phyloP scores from a whole-genome alignment of 1,140 invertebrate species.

The Drosophila bocki region DNA sequence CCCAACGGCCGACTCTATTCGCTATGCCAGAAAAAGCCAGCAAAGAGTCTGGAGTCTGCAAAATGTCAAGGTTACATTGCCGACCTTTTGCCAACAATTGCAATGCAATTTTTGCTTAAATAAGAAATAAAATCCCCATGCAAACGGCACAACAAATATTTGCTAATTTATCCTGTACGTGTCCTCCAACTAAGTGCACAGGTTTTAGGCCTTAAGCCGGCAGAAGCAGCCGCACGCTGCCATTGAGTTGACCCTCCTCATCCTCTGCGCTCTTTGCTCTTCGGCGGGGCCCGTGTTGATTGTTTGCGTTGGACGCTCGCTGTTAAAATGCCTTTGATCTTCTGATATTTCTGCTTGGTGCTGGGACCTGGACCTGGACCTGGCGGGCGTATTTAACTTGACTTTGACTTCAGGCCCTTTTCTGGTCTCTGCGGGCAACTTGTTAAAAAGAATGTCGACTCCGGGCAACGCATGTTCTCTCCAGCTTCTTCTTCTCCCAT shows the following conservation, averaged over 20 bases:
- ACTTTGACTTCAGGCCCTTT: conserved; percentile 66
- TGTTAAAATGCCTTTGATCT: conserved; percentile 84
- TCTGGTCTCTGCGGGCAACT: conserved; percentile 65
- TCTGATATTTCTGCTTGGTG: conserved; percentile 71
- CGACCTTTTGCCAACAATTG: conserved; percentile 80
- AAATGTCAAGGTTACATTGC: conserved; percentile 75
- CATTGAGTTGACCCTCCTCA: conserved; percentile 52
- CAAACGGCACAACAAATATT: conserved; percentile 73
- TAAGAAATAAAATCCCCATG: conserved; percentile 77
- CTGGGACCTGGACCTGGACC: conserved; percentile 24
- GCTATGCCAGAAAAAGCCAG: conserved; percentile 4
- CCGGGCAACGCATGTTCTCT: conserved; percentile 70
- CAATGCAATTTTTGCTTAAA: conserved; percentile 84
- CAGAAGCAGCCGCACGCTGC: conserved; percentile 27
- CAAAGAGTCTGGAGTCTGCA: conserved; percentile 20
- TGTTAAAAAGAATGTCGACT: conserved; percentile 83
- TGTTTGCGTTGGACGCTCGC: conserved; percentile 80
- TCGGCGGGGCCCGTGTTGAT: conserved; percentile 69
- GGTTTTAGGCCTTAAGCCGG: conserved; percentile 75
- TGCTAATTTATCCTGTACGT: conserved; percentile 84
- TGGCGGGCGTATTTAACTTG: conserved; percentile 82
- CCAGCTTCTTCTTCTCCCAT: conserved; percentile 6
- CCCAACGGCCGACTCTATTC: conserved; percentile 55
- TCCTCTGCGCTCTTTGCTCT: conserved; percentile 29
- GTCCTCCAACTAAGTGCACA: conserved; percentile 82